Percentiles rank a stretch among this genome's conserved stretches.
Conservation (phyloP, 53 echinoderm and acorn worm genomes). For the Henricia sp. region DNA sequence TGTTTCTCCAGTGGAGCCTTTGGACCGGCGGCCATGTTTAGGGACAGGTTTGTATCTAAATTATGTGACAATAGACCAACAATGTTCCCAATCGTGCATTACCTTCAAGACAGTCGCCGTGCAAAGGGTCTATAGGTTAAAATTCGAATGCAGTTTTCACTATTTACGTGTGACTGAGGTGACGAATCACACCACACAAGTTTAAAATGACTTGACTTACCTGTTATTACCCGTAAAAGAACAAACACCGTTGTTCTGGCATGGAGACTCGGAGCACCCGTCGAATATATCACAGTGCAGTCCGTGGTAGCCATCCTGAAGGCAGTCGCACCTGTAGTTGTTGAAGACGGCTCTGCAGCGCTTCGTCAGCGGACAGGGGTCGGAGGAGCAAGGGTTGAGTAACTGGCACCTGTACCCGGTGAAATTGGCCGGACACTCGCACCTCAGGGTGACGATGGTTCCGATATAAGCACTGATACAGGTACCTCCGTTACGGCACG, state of each 20-base stretch:
- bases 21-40: no score
- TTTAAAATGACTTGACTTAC: no score
- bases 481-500: constrained; percentile 71
- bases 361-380: constrained; percentile 54
- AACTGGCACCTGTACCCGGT: constrained; percentile 64
- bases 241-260: constrained; percentile 71
- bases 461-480: constrained; percentile 22
- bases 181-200: no score
- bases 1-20: no score
- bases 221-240: constrained; percentile 39
- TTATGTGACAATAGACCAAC: no score
- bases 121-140: no score
- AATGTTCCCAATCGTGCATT: no score
- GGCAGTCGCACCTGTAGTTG: constrained; percentile 64
- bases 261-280: constrained; percentile 68
- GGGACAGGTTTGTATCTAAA: no score
- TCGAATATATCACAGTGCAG: constrained; percentile 63
- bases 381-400: constrained; percentile 57
- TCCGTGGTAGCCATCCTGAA: constrained; percentile 64
- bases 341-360: constrained; percentile 60
- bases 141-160: no score
- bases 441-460: constrained; percentile 11
- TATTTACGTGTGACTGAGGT: no score
- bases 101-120: no score
- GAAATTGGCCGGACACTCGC: constrained; percentile 65